Evolutionary conservation across 2,888 invertebrate species (phyloP).

Genomic region (Xestoiulus laeticollis): DNA sequence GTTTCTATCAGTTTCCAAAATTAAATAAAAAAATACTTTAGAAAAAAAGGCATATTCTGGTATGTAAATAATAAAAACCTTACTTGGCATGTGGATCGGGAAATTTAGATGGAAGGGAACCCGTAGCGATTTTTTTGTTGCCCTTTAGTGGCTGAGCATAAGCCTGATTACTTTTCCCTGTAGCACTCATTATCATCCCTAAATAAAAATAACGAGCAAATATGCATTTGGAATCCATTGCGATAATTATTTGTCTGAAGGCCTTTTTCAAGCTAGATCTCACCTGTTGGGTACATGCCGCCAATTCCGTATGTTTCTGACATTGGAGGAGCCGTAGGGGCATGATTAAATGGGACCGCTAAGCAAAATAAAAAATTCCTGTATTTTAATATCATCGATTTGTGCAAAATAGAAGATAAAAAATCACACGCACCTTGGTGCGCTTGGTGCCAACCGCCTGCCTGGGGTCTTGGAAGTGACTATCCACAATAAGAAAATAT

Average conservation of each 20-base stretch:
- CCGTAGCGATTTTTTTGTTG: background rate
- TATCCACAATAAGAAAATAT: background rate
- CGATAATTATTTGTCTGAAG: background rate
- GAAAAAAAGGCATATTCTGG: too few species aligned
- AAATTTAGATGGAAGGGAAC: slow-evolving; percentile 13
- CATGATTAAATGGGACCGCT: slow-evolving; percentile 30
- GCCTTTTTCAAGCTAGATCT: background rate
- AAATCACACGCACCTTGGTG: background rate
- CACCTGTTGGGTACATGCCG: slow-evolving; percentile 40
- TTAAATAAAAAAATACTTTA: too few species aligned
- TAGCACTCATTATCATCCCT: background rate
- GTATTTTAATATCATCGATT: background rate
- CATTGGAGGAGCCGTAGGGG: slow-evolving; percentile 53
- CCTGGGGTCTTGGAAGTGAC: background rate
- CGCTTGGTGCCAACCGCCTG: background rate
- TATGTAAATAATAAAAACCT: background rate
- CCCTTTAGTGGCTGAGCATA: slow-evolving; percentile 48
- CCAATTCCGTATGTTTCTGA: slow-evolving; percentile 52
- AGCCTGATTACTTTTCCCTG: slow-evolving; percentile 10
- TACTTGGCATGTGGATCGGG: background rate
- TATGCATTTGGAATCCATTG: background rate
- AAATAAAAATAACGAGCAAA: too few species aligned
- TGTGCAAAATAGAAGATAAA: background rate
- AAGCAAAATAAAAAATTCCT: background rate
- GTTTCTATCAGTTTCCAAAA: too few species aligned